Evolutionary conservation across 2,797 vertebrate species (phyloP).

Genomic region (Semotilus atromaculatus): DNA sequence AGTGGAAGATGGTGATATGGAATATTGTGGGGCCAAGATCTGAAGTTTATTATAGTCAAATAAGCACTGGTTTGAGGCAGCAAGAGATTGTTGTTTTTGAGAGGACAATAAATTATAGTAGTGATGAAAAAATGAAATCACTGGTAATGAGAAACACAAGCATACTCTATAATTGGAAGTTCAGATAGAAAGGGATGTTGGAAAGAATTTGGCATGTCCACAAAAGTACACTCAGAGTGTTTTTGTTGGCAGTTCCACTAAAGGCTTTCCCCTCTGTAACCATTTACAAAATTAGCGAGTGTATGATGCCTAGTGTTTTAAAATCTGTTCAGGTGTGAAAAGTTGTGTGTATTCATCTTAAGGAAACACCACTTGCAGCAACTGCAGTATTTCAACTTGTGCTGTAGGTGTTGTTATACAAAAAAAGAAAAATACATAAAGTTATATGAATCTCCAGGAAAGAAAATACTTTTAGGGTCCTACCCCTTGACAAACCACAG

Average conservation of each 20-base stretch:
- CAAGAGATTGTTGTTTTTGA: background rate
- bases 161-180: background rate
- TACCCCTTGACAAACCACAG: background rate
- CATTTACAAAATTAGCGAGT: background rate
- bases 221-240: background rate
- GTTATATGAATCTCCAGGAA: no score
- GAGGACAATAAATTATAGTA: background rate
- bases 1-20: background rate
- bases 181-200: background rate
- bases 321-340: background rate
- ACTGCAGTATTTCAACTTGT: background rate
- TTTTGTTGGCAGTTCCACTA: background rate
- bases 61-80: background rate
- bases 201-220: background rate
- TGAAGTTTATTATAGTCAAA: background rate
- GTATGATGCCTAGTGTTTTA: background rate
- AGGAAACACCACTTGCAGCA: background rate
- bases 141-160: background rate
- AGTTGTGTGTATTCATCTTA: background rate
- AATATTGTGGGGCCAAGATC: background rate
- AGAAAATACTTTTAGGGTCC: background rate
- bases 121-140: background rate
- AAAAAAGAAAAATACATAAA: no score
- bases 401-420: background rate
- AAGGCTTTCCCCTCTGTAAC: background rate